Base-by-base conservation (phyloP, 2,888 invertebrate genomes). In the Cheiracanthium punctorium region DNA sequence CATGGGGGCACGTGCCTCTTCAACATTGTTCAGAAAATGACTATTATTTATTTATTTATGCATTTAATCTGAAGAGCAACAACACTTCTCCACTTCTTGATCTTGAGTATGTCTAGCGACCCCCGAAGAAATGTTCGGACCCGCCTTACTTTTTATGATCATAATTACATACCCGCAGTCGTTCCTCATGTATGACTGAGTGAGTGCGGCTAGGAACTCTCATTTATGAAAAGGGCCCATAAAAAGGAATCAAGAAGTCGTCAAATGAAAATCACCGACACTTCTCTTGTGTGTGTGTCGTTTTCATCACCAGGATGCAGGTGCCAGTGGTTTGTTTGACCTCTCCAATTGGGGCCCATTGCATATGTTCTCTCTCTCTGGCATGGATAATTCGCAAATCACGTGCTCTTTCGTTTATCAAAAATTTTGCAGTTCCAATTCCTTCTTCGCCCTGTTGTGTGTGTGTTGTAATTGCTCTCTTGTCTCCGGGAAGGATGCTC, bases 401-500 rank as follows among this genome's bases (percentile, higher is more conserved):
- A 69, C 69, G 69, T 69, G 69, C 29, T 32, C 32, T 28, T 17
- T 52, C 64, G n/a, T n/a, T n/a, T n/a, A n/a, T n/a, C n/a, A n/a
- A 1, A 17, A 67, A 32, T 30, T 67, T 30, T 32, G 32, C 67
- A 20, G 24, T 37, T 20, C 33, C 33, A 69, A 33, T 69, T 69
- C n/a, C 37, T 69, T 37, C 33, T 69, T 24, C 12, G 20, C 12
- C 24, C 12, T 64, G 64, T 28, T 64, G n/a, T n/a, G n/a, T n/a
- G n/a, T n/a, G n/a, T n/a, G n/a, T n/a, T 69, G 71, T 71, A 71
- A 71, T 71, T 71, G 71, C n/a, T 29, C 12, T 14, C 17, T 69
- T 14, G 12, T n/a, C n/a, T n/a, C 69, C 37, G 69, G 48, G 58
- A 69, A 84, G 84, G 84, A 84, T 84, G 84, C 84, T 69, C 77